Percentiles rank a stretch among this genome's conserved stretches.
These are phyloP conservation scores for Luffia ferchaultella DNA, from an alignment of 2,888 invertebrate genomes.

Conservation along the genomic window DNA sequence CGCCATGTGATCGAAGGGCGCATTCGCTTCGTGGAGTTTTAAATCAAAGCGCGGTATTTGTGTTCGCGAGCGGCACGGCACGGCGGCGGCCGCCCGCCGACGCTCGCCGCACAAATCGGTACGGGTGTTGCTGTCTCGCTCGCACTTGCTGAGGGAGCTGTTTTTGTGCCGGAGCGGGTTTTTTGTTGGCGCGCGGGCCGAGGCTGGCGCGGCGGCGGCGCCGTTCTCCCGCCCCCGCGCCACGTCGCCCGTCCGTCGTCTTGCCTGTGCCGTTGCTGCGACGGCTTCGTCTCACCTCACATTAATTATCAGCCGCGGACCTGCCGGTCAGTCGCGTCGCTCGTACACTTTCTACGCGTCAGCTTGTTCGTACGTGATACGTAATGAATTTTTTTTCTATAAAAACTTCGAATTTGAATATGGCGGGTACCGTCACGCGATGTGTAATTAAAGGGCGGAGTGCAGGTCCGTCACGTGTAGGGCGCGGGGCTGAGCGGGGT, in stretches of 20 bases:
- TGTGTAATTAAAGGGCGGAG: background rate
- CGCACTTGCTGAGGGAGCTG: slow-evolving; percentile 40
- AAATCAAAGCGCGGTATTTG: slow-evolving; percentile 60
- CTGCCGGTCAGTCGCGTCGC: slow-evolving; percentile 38
- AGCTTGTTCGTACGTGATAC: slow-evolving; percentile 13
- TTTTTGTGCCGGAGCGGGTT: slow-evolving; percentile 65
- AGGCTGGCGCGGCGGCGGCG: slow-evolving; percentile 30
- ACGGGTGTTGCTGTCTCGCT: slow-evolving; percentile 34
- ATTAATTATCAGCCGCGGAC: slow-evolving; percentile 42
- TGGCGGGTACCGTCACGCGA: slow-evolving; percentile 8
- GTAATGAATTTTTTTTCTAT: slow-evolving; percentile 19
- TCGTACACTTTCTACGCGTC: slow-evolving; percentile 56
- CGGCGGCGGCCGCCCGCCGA: slow-evolving; percentile 3
- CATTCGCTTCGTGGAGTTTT: slow-evolving; percentile 50
- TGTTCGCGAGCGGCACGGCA: background rate
- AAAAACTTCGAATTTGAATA: slow-evolving; percentile 18
- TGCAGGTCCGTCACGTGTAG: slow-evolving; percentile 14
- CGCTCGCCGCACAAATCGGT: slow-evolving; percentile 48
- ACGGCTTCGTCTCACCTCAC: slow-evolving; percentile 41
- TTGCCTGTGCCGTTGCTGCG: slow-evolving; percentile 20
- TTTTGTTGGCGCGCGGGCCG: slow-evolving; percentile 50
- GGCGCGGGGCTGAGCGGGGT: slow-evolving; percentile 19
- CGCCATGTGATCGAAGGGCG: slow-evolving; percentile 67
- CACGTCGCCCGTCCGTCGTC: slow-evolving; percentile 28
- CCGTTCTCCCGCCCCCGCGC: slow-evolving; percentile 21